Evolutionary conservation across 2,797 vertebrate species (phyloP), one percentile per base, ranked within the genome.

Genomic region (Botia kubotai): DNA sequence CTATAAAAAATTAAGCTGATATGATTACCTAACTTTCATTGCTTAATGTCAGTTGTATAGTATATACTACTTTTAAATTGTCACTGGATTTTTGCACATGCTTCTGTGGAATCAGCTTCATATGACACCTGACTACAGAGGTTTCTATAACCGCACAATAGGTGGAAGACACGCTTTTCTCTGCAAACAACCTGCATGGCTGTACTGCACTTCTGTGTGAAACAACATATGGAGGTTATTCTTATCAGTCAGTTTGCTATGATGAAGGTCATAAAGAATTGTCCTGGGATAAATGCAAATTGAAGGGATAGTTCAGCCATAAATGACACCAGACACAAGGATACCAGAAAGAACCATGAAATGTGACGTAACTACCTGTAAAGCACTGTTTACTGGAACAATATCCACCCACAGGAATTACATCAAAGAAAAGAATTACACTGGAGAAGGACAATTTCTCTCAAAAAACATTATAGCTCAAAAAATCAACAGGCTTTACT

Each of bases 1-100:
- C 82, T 90, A 46, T 8, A 46, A 10, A 46, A 46, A 46, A 90
- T 88, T 90, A 89, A 88, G 89, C 88, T 87, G 85, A 87, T 87
- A 88, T 86, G 84, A 79, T 79, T 78, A 85, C 81, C 84, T 81
- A 72, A 75, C 84, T 89, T 89, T 89, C 89, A 86, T 90, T 91
- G 85, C 72, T 86, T 74, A 86, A 83, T 88, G 53, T 86, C 79
- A 66, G 85, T 87, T 88, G 73, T 86, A 43, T 81, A 87, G 69
- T 85, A 26, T 82, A 83, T 78, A 84, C 80, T 81, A 85, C 63
- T 82, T 82, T 70, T 11, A 85, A 87, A 82, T 72, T 86, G 46
- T 70, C 66, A 81, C 55, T 83, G 57, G 79, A 85, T 80, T 68
- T 84, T 77, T 72, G 76, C 75, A 79, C 72, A 68, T 66, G 57